Percentiles rank a stretch among this genome's conserved stretches.
phyloP scores from a whole-genome alignment of 2,888 invertebrate species.

The Fissipunctia ypsillon region DNA sequence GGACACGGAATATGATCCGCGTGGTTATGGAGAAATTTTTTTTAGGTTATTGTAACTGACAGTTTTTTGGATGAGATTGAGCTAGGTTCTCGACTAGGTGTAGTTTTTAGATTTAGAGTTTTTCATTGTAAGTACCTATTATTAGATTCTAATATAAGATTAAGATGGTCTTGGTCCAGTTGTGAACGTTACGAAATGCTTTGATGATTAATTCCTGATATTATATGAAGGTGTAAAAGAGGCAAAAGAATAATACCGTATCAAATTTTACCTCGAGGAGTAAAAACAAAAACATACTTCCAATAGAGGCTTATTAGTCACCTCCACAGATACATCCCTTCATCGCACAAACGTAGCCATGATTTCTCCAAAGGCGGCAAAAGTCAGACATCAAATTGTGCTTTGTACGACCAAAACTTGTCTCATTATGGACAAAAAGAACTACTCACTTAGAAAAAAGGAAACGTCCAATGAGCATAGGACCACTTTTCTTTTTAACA shows the following conservation, averaged over 20 bases:
- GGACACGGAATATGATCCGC: constrained; percentile 73
- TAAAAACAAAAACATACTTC: neutral
- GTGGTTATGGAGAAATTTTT: constrained; percentile 32
- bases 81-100: no score
- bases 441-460: constrained; percentile 34
- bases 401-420: constrained; percentile 22
- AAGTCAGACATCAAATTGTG: constrained; percentile 13
- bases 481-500: constrained; percentile 22
- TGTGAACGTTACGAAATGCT: neutral
- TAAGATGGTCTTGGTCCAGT: neutral
- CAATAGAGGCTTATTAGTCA: neutral
- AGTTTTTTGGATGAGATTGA: neutral
- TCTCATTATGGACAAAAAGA: constrained; percentile 24
- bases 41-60: neutral
- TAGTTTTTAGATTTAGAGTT: neutral
- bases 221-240: no score
- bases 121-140: neutral
- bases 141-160: no score
- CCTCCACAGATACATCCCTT: neutral
- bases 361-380: neutral
- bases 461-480: constrained; percentile 41
- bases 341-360: neutral
- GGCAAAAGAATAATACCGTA: neutral
- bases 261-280: neutral
- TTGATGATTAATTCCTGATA: neutral